Evolutionary conservation across 2,797 vertebrate genomes (phyloP), one percentile per base, ranked within the genome.

Genomic region (Sphaeramia orbicularis): DNA sequence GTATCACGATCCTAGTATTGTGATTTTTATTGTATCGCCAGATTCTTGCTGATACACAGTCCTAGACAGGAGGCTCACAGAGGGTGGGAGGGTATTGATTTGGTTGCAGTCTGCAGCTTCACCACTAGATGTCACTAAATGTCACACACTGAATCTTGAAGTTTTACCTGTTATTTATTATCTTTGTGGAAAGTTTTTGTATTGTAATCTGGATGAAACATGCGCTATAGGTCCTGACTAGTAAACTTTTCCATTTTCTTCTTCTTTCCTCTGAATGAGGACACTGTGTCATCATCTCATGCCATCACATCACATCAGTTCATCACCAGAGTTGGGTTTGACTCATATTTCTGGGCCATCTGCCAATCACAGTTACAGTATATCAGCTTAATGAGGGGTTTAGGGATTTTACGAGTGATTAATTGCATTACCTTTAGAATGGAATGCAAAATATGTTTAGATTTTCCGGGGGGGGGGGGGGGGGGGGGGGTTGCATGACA

Each of bases 281-380:
- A 61, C 68, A 55, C 32, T 21, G 43, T 58, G 30, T 50, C 48
- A 41, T 71, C 54, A 42, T 65, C 41, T 60, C 27, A 18, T n/a
- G 57, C 10, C 49, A 15, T 61, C 6, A 30, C n/a, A 24, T 24
- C 5, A 2, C 69, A 56, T 75, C n/a, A 14, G 41, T n/a, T 41
- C 49, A 38, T 66, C 55, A 57, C 18, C 43, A 56, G 9, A 21
- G 10, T 13, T 30, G 10, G 14, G 18, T 56, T 65, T 49, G 32
- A 40, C 24, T 36, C 3, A 10, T 49, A 47, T 53, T 57, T 56
- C 8, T 19, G 10, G 6, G 37, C 10, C 45, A 14, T 40, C 7
- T 54, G 65, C 38, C 65, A 19, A 47, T 41, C 54, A 59, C 4
- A 37, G 27, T 50, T 40, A 10, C 40, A 15, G 35, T 21, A 15